Conservation (phyloP, 2,113 vertebrate species). For the Leptodactylus fuscus region DNA sequence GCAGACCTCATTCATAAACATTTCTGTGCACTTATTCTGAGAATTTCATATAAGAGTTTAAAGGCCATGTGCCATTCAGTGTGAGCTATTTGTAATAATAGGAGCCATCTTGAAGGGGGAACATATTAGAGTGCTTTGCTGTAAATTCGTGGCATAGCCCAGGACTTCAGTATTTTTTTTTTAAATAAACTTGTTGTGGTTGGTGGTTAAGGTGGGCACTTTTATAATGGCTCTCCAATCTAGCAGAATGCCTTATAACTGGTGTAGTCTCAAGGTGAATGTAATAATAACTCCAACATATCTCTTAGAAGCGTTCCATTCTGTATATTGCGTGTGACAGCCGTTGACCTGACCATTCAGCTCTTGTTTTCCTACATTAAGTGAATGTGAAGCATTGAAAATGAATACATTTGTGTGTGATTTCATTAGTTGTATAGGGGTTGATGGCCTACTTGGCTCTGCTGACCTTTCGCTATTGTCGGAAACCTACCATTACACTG, state of each 20-base stretch:
- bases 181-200: not conserved
- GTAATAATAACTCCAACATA: not conserved
- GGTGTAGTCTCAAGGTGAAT: not conserved
- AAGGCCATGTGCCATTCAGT: too few relatives aligned
- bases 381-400: constrained; percentile 2
- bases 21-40: too few relatives aligned
- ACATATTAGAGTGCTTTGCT: too few relatives aligned
- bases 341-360: not conserved
- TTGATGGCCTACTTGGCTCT: not conserved
- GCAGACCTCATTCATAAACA: too few relatives aligned
- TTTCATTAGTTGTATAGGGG: too few relatives aligned
- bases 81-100: too few relatives aligned
- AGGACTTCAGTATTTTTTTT: too few relatives aligned
- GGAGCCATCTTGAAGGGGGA: too few relatives aligned
- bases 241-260: not conserved
- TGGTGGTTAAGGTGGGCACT: not conserved
- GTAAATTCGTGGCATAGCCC: too few relatives aligned
- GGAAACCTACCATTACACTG: not conserved
- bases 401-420: not conserved
- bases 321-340: not conserved
- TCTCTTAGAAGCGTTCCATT: not conserved
- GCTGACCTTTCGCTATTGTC: not conserved
- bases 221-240: not conserved
- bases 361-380: not conserved
- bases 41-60: too few relatives aligned